Evolutionary conservation across 2,113 vertebrate species (phyloP).

Genomic region (Arvicanthis niloticus): DNA sequence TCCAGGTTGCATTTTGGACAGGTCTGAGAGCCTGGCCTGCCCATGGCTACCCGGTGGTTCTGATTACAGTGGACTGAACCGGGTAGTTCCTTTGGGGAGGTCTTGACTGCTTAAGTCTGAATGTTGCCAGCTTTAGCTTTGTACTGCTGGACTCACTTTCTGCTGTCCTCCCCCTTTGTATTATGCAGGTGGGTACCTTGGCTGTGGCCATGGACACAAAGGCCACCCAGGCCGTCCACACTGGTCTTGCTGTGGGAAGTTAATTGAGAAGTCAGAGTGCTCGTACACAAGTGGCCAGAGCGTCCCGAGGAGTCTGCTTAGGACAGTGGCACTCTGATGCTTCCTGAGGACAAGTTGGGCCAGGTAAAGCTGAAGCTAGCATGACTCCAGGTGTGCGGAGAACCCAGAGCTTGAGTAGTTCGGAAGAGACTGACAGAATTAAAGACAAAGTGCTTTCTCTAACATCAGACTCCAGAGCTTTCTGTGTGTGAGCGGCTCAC

Average conservation of each 20-base stretch:
- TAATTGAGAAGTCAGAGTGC: slow-evolving; percentile 90
- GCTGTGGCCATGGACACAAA: slow-evolving; percentile 95
- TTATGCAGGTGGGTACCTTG: slow-evolving; percentile 94
- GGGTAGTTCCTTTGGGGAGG: neutral
- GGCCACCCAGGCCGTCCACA: slow-evolving; percentile 94
- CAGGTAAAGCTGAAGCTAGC: neutral
- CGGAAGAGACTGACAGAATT: slow-evolving; percentile 69
- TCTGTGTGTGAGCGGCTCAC: neutral
- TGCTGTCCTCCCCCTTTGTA: neutral
- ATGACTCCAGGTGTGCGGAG: neutral
- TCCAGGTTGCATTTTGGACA: neutral
- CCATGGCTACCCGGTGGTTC: neutral
- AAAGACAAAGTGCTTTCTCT: slow-evolving; percentile 45
- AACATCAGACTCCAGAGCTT: neutral
- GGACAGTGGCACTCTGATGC: slow-evolving; percentile 92
- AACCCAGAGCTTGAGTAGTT: neutral
- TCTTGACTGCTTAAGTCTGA: neutral
- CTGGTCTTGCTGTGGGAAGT: slow-evolving; percentile 96
- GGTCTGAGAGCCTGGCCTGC: neutral
- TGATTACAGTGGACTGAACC: fast-evolving
- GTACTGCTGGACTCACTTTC: neutral
- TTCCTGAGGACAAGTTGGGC: neutral
- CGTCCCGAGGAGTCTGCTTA: slow-evolving; percentile 85
- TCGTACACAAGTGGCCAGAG: slow-evolving; percentile 61
- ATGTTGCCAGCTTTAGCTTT: neutral